Conservation (phyloP, 1,140 invertebrate genomes). For the Sminthurinus signatus region DNA sequence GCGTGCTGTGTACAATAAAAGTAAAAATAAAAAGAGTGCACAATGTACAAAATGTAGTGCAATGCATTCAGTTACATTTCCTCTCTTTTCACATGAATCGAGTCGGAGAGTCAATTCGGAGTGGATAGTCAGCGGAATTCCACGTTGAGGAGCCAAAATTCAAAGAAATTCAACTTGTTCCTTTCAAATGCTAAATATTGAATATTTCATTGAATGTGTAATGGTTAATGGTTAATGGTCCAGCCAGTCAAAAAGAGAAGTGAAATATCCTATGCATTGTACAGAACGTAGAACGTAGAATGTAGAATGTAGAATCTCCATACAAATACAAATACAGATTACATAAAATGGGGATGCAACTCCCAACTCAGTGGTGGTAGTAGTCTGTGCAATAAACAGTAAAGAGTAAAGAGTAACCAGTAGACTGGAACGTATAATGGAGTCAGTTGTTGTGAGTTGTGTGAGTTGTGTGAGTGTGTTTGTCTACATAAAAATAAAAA, state of each 20-base stretch:
- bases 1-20: too few species aligned
- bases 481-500: neutral
- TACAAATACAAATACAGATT: neutral
- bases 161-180: neutral
- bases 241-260: neutral
- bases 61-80: too few species aligned
- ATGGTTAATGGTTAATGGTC: neutral
- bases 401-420: too few species aligned
- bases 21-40: too few species aligned
- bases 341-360: neutral
- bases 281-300: neutral
- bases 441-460: neutral
- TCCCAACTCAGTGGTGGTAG: neutral
- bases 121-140: too few species aligned
- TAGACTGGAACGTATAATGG: too few species aligned
- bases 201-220: neutral
- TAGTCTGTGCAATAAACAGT: too few species aligned
- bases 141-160: too few species aligned
- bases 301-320: neutral
- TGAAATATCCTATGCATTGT: neutral
- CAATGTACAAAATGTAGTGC: too few species aligned
- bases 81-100: too few species aligned
- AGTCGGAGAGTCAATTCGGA: too few species aligned
- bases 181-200: constrained; percentile 5
- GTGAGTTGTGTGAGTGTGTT: neutral